Percentiles rank a stretch among this genome's conserved stretches.
Conservation (phyloP, 2,888 invertebrate species). For the Drosophila falleni region DNA sequence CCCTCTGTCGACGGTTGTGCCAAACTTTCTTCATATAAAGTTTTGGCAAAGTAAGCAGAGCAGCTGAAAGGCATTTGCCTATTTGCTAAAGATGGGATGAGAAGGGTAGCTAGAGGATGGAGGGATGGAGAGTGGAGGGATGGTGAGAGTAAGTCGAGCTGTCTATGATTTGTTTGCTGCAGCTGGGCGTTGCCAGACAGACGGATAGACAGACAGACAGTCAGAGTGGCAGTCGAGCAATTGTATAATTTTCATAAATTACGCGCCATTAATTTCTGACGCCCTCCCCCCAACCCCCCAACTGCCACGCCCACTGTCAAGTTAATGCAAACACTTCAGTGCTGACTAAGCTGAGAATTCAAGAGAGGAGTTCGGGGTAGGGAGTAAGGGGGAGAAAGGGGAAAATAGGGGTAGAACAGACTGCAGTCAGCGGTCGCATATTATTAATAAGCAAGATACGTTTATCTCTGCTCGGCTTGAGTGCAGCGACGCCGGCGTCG, state of each 20-base stretch:
- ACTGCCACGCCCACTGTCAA: slow-evolving; percentile 39
- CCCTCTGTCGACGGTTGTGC: slow-evolving; percentile 50
- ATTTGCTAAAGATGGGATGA: not conserved
- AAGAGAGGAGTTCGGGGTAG: too few relatives aligned
- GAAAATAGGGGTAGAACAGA: not conserved
- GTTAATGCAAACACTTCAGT: slow-evolving; percentile 58
- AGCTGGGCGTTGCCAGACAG: slow-evolving; percentile 36
- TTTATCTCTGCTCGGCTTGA: slow-evolving; percentile 72
- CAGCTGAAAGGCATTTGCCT: slow-evolving; percentile 65
- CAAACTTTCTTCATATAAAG: slow-evolving; percentile 77
- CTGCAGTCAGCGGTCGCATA: slow-evolving; percentile 52
- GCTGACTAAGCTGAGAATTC: slow-evolving; percentile 8
- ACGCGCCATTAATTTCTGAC: slow-evolving; percentile 74
- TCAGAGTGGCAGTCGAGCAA: slow-evolving; percentile 44
- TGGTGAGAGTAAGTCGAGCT: slow-evolving; percentile 2
- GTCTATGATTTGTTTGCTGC: slow-evolving; percentile 58
- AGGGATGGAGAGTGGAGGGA: too few relatives aligned
- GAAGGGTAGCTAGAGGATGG: not conserved
- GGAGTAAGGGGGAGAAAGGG: not conserved
- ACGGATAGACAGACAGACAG: not conserved
- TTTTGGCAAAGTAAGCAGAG: slow-evolving; percentile 76
- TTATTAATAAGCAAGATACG: slow-evolving; percentile 65
- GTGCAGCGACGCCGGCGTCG: slow-evolving; percentile 48
- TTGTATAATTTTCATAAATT: slow-evolving; percentile 80
- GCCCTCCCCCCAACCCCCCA: slow-evolving; percentile 3